Evolutionary conservation across 2,113 vertebrate species (phyloP).

Genomic region (Eubucco bourcierii): DNA sequence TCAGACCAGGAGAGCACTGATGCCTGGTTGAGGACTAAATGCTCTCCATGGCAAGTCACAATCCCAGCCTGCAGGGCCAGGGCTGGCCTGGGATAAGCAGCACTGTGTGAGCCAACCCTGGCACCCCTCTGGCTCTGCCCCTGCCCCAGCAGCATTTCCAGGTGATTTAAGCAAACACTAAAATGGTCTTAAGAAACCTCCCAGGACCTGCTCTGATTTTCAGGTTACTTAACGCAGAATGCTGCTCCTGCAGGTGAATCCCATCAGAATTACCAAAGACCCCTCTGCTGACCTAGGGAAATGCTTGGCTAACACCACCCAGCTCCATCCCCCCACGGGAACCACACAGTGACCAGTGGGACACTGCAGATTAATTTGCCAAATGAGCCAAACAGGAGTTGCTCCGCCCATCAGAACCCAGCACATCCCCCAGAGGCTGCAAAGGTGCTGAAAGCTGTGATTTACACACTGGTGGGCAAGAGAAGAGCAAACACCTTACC

Average conservation of each 20-base stretch:
- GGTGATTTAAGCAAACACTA: neutral
- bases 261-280: slow-evolving; percentile 82
- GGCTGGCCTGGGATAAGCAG: neutral
- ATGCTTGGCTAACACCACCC: accelerated
- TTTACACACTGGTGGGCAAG: neutral
- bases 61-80: neutral
- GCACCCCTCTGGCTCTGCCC: neutral
- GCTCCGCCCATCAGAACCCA: neutral
- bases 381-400: neutral
- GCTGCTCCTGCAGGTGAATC: slow-evolving; percentile 37
- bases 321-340: neutral
- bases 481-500: neutral
- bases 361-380: neutral
- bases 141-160: neutral
- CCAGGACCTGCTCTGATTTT: neutral
- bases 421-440: accelerated
- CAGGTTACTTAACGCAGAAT: neutral
- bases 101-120: neutral
- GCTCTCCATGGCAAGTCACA: neutral
- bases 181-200: neutral
- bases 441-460: neutral
- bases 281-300: slow-evolving; percentile 38
- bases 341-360: accelerated
- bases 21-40: neutral
- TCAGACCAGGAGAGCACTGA: neutral